These are phyloP conservation scores for Tillus elongatus DNA, from an alignment of 2,888 invertebrate genomes.

Conservation along the genomic window DNA sequence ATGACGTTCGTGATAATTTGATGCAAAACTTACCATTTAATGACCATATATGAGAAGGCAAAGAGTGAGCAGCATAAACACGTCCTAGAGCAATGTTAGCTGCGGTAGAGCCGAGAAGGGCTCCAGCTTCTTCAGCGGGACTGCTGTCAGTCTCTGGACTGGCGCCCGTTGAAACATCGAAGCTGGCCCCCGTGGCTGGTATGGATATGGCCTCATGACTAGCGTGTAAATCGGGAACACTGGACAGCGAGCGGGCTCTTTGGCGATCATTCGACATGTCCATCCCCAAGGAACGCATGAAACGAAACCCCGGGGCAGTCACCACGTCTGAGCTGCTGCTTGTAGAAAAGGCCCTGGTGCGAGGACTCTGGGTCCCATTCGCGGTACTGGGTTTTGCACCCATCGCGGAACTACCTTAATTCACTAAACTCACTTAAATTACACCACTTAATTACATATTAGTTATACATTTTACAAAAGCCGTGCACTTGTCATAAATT, in stretches of 20 bases:
- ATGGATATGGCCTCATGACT: slow-evolving; percentile 51
- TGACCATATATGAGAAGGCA: slow-evolving; percentile 89
- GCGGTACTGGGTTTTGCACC: slow-evolving; percentile 81
- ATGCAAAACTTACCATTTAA: slow-evolving; percentile 65
- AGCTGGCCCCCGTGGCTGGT: slow-evolving; percentile 53
- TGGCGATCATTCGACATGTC: slow-evolving; percentile 70
- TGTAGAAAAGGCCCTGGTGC: slow-evolving; percentile 66
- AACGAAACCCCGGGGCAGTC: slow-evolving; percentile 29
- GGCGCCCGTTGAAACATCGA: slow-evolving; percentile 55
- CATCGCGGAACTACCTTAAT: slow-evolving; percentile 43
- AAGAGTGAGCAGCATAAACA: slow-evolving; percentile 79
- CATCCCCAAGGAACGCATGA: slow-evolving; percentile 46
- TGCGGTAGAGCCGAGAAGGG: slow-evolving; percentile 39
- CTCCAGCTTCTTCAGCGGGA: slow-evolving; percentile 54
- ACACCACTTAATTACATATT: slow-evolving; percentile 22
- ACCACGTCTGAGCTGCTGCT: slow-evolving; percentile 43
- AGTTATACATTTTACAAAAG: slow-evolving; percentile 8
- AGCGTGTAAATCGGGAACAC: slow-evolving; percentile 64
- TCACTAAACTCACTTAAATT: slow-evolving; percentile 18
- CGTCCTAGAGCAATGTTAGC: slow-evolving; percentile 57
- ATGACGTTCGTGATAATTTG: too few species aligned
- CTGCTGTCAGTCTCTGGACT: slow-evolving; percentile 61
- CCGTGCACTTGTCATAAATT: slow-evolving; percentile 40
- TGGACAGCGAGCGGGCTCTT: slow-evolving; percentile 72
- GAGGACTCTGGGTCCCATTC: slow-evolving; percentile 67